Evolutionary conservation across 2,888 invertebrate species (phyloP).

Genomic region (Drosophila recens): DNA sequence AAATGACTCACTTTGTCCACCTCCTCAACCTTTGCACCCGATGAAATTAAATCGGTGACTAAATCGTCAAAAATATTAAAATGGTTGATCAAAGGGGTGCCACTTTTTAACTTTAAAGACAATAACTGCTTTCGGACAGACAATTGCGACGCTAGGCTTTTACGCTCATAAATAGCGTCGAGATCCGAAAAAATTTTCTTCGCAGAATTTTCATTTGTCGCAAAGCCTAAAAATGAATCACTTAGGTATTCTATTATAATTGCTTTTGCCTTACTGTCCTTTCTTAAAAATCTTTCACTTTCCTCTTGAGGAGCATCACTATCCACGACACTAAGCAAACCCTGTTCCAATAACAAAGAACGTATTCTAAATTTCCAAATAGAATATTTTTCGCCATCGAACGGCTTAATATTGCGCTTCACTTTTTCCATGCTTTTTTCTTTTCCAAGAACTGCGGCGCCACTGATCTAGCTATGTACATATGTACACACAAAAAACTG

Average conservation of each 20-base stretch:
- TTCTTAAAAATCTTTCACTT: not conserved
- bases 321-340: not conserved
- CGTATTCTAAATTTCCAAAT: too few relatives aligned
- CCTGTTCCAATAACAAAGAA: not conserved
- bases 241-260: not conserved
- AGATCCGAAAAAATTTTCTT: too few relatives aligned
- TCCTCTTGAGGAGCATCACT: not conserved
- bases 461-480: not conserved
- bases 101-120: not conserved
- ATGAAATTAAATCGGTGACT: not conserved
- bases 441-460: not conserved
- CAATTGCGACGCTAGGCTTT: not conserved
- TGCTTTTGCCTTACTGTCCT: not conserved
- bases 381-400: not conserved
- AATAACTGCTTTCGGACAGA: conserved; percentile 1
- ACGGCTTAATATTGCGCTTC: not conserved
- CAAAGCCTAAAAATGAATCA: too few relatives aligned
- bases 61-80: not conserved
- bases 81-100: not conserved
- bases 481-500: not conserved
- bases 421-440: not conserved
- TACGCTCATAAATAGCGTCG: not conserved
- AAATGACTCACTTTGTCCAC: not conserved
- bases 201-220: too few relatives aligned
- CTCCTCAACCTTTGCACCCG: not conserved